Conservation (phyloP, 2,888 invertebrate genomes). For the Drosophila robusta region DNA sequence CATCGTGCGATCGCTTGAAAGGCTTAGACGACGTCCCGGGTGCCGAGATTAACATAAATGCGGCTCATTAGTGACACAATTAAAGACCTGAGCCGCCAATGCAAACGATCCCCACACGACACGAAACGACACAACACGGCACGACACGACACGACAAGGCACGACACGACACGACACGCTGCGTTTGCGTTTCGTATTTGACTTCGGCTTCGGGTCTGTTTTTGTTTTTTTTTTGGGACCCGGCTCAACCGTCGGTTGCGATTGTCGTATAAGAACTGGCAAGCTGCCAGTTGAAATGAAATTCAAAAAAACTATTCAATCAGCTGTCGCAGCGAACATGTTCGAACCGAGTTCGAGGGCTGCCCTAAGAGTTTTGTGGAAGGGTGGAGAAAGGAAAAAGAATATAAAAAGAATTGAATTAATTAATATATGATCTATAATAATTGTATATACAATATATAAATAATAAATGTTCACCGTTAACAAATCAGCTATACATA, state of each 20-base stretch:
- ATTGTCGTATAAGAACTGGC: conserved; percentile 73
- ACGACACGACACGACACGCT: conserved; percentile 3
- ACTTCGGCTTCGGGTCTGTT: conserved; percentile 6
- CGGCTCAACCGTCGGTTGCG: conserved; percentile 66
- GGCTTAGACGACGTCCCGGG: conserved; percentile 68
- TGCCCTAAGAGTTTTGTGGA: not conserved
- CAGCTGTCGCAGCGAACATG: conserved; percentile 57
- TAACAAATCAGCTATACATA: too few species aligned
- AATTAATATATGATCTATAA: not conserved
- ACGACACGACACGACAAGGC: conserved; percentile 17
- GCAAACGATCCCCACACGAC: conserved; percentile 24
- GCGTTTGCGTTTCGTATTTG: conserved; percentile 16
- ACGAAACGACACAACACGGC: conserved; percentile 12
- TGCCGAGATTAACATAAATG: conserved; percentile 81
- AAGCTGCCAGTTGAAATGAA: conserved; percentile 55
- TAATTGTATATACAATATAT: too few species aligned
- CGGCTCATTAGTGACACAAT: conserved; percentile 81
- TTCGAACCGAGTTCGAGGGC: conserved; percentile 52
- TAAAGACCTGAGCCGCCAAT: conserved; percentile 63
- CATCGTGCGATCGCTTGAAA: conserved; percentile 53
- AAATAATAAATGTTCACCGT: too few species aligned
- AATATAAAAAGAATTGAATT: not conserved
- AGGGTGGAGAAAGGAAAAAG: not conserved
- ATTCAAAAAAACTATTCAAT: conserved; percentile 62
- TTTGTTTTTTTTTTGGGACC: conserved; percentile 18